A percentile compares a stretch with the other conserved stretches of the same genome.
These are phyloP conservation scores for Rhinolophus ferrumequinum DNA, from an alignment of 2,113 vertebrate species.

Conservation along the genomic window DNA sequence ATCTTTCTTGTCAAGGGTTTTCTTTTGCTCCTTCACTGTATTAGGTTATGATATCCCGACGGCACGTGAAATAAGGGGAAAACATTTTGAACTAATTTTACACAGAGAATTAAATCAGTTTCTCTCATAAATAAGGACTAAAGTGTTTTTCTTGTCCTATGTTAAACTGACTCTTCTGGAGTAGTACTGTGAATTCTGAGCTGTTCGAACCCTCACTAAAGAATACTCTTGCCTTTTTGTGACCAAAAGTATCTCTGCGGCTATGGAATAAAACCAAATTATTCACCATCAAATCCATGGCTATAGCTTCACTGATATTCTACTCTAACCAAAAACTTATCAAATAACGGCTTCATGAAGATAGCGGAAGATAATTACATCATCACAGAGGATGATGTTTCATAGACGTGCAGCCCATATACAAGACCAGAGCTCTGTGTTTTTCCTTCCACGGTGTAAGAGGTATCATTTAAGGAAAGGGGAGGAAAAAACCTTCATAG, in stretches of 20 bases:
- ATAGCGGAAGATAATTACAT: background rate
- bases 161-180: background rate
- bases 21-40: background rate
- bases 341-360: background rate
- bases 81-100: constrained; percentile 23
- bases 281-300: background rate
- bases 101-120: constrained; percentile 17
- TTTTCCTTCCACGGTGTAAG: background rate
- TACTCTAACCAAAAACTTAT: background rate
- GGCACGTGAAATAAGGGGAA: background rate
- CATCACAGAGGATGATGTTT: background rate
- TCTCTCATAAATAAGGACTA: background rate
- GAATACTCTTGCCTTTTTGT: background rate
- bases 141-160: background rate
- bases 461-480: background rate
- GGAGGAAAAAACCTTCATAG: background rate
- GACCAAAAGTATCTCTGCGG: background rate
- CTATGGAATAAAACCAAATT: background rate
- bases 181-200: background rate
- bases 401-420: background rate
- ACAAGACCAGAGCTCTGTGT: background rate
- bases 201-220: background rate
- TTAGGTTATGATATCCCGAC: constrained; percentile 39
- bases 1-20: background rate
- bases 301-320: background rate